Evolutionary conservation across 1,140 invertebrate genomes (phyloP), one percentile per base, ranked within the genome.

Genomic region (Drosophila sucinea): DNA sequence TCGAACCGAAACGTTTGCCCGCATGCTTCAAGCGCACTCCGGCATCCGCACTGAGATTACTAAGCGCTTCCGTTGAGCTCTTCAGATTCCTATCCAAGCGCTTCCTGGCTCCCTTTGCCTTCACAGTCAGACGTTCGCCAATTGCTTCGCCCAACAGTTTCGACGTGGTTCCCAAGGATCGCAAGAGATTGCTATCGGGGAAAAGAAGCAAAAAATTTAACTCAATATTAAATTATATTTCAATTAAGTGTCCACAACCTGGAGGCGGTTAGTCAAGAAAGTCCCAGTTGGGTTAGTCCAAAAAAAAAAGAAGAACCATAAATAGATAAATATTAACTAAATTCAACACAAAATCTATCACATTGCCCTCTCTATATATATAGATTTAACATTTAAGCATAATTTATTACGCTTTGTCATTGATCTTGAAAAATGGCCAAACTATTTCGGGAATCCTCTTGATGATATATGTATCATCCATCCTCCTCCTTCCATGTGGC

Each of bases 101-200:
- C 60, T 90, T 81, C 62, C 85, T 91, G 27, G 90, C 90, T 6
- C 79, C 86, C 56, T 87, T 91, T 0, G 90, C 90, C 66, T 85
- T 90, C 57, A 74, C 67, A 1, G 75, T 79, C 3, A 92, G 78
- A 3, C 91, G 81, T 64, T 92, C 91, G 17, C 83, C 79, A 51
- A 92, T 92, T 11, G 91, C 79, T 73, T 92, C 90, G 35, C 86
- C 83, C 30, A 92, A 67, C 25, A 87, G 66, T 60, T 92, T 92
- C 1, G 91, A 92, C 1, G 91, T 92, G 38, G 61, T 81, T 44
- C 91, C 91, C 68, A 92, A 55, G 3, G 91, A 83, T 7, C 91
- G 90, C 27, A 92, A 57, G 0, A 92, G 66, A 51, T 91, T 80
- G 8, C 91, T 92, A 47, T n/a, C n/a, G 6, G 6, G 2, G 6